These are phyloP conservation scores for Eledona agricola DNA, from an alignment of 2,888 invertebrate species.

Conservation along the genomic window DNA sequence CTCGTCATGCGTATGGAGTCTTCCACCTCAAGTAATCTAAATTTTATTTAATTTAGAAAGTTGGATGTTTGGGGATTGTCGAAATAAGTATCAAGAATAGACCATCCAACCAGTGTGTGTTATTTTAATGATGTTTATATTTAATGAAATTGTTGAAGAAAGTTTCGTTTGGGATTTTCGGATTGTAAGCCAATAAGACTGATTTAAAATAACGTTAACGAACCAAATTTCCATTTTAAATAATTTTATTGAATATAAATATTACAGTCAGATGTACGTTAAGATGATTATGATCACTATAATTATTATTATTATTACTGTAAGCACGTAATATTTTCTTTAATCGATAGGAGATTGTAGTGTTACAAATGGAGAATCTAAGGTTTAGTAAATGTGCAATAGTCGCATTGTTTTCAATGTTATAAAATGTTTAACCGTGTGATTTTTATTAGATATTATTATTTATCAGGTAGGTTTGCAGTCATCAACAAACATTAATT, in stretches of 20 bases:
- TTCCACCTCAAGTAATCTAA: too few relatives aligned
- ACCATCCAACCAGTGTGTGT: too few relatives aligned
- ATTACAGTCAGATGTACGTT: conserved; percentile 25
- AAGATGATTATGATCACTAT: conserved; percentile 5
- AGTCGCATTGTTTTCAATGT: conserved; percentile 33
- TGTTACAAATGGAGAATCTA: conserved; percentile 23
- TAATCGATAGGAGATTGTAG: conserved; percentile 17
- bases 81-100: too few relatives aligned
- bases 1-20: too few relatives aligned
- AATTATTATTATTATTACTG: conserved; percentile 2
- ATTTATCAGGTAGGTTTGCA: conserved; percentile 1
- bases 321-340: too few relatives aligned
- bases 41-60: conserved; percentile 22
- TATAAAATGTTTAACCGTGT: conserved; percentile 34
- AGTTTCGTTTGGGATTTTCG: conserved; percentile 29
- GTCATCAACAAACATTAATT: conserved; percentile 1
- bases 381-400: conserved; percentile 34
- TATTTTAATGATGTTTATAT: conserved; percentile 26
- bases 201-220: conserved; percentile 38
- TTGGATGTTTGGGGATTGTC: too few relatives aligned
- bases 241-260: conserved; percentile 34
- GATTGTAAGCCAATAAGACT: conserved; percentile 37
- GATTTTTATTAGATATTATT: conserved; percentile 33
- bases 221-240: conserved; percentile 41
- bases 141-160: conserved; percentile 35